Evolutionary conservation across 2,888 invertebrate species (phyloP).

Genomic region (Drosophila meridionalis): DNA sequence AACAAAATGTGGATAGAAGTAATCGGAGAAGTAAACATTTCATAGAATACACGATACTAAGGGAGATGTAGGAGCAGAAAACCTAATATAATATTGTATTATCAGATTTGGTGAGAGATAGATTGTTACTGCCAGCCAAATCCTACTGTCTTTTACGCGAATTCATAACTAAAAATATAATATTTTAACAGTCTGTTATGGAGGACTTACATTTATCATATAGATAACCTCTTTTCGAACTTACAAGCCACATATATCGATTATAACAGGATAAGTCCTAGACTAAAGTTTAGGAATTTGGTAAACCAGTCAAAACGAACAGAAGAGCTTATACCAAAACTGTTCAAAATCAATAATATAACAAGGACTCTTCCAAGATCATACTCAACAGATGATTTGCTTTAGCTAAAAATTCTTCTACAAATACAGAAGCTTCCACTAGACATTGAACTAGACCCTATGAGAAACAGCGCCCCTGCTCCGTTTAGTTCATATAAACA

Average conservation of each 20-base stretch:
- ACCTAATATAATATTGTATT: neutral
- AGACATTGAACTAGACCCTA: constrained; percentile 17
- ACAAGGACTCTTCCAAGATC: neutral
- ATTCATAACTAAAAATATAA: neutral
- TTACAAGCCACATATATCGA: neutral
- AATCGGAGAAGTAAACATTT: constrained; percentile 25
- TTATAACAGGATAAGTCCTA: neutral
- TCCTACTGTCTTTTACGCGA: neutral
- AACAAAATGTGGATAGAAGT: constrained; percentile 57
- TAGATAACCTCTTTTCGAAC: too few species aligned
- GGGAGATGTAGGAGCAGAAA: neutral
- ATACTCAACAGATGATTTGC: neutral
- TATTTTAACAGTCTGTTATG: too few species aligned
- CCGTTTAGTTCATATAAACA: constrained; percentile 18
- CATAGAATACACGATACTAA: constrained; percentile 1
- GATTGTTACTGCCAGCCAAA: neutral
- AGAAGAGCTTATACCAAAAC: neutral
- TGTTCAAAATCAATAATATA: too few species aligned
- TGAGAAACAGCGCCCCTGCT: constrained; percentile 24
- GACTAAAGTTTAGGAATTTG: neutral
- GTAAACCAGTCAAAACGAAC: neutral
- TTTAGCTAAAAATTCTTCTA: neutral
- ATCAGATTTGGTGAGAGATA: neutral
- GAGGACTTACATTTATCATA: too few species aligned
- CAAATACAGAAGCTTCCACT: neutral